Conservation (phyloP, 2,113 vertebrate species). For the Zosterops hypoxanthus region DNA sequence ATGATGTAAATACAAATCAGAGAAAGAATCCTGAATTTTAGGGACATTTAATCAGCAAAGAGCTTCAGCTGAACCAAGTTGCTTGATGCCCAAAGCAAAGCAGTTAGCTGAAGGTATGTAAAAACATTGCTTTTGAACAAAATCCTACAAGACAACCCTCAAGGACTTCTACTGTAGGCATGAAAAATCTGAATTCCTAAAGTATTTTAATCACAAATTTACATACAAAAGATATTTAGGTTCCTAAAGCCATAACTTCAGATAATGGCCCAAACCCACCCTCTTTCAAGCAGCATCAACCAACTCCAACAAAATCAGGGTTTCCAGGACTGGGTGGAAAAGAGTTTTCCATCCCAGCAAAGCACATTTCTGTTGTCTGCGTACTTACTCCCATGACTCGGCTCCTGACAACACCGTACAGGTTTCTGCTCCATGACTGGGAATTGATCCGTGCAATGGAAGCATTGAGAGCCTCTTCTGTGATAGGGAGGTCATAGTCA, state of each 20-base stretch:
- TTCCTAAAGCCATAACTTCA: background rate
- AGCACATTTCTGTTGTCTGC: fast-evolving
- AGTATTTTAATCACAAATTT: background rate
- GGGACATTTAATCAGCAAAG: background rate
- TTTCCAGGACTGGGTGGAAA: background rate
- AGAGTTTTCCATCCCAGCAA: background rate
- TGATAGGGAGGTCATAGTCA: conserved; percentile 39
- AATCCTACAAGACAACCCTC: background rate
- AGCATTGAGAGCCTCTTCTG: conserved; percentile 54
- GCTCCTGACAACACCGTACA: conserved; percentile 56
- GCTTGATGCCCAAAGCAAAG: background rate
- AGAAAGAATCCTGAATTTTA: background rate
- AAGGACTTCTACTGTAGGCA: background rate
- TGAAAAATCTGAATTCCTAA: background rate
- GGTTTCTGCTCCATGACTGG: conserved; percentile 21
- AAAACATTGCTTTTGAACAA: background rate
- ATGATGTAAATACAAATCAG: background rate
- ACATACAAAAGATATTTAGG: background rate
- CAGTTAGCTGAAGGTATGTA: background rate
- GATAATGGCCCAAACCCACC: background rate
- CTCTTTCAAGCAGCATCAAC: background rate
- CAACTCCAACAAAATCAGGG: background rate
- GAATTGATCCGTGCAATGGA: conserved; percentile 69
- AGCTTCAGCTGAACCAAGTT: background rate
- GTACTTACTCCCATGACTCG: conserved; percentile 52